These are phyloP conservation scores for Rhyacophila evoluta DNA, from an alignment of 2,888 invertebrate genomes.

Conservation along the genomic window DNA sequence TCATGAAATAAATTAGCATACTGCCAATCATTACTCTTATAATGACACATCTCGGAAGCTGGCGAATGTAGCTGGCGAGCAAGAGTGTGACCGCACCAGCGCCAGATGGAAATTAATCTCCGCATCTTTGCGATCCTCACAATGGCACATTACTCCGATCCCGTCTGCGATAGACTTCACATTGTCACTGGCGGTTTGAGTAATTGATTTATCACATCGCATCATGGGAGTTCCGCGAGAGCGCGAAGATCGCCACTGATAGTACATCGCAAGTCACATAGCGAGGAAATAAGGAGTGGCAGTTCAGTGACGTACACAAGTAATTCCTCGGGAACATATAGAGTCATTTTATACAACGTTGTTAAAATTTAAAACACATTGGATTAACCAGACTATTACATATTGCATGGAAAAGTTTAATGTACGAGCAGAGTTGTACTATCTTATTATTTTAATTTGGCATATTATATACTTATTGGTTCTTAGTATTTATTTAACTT, in stretches of 20 bases:
- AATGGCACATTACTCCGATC: not conserved
- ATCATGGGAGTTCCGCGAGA: not conserved
- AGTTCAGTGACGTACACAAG: not conserved
- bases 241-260: not conserved
- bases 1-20: too few relatives aligned
- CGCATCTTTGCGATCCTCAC: not conserved
- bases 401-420: too few relatives aligned
- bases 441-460: too few relatives aligned
- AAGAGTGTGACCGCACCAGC: not conserved
- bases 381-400: too few relatives aligned
- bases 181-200: not conserved
- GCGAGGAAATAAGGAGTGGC: not conserved
- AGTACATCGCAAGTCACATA: not conserved
- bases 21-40: not conserved
- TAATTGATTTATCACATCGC: constrained; percentile 31
- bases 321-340: too few relatives aligned
- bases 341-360: too few relatives aligned
- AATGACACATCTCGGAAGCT: not conserved
- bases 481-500: too few relatives aligned
- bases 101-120: not conserved
- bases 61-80: not conserved
- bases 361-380: too few relatives aligned
- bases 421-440: too few relatives aligned
- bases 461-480: too few relatives aligned
- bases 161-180: not conserved